Evolutionary conservation across 2,113 vertebrate species (phyloP).

Genomic region (Notechis scutatus): DNA sequence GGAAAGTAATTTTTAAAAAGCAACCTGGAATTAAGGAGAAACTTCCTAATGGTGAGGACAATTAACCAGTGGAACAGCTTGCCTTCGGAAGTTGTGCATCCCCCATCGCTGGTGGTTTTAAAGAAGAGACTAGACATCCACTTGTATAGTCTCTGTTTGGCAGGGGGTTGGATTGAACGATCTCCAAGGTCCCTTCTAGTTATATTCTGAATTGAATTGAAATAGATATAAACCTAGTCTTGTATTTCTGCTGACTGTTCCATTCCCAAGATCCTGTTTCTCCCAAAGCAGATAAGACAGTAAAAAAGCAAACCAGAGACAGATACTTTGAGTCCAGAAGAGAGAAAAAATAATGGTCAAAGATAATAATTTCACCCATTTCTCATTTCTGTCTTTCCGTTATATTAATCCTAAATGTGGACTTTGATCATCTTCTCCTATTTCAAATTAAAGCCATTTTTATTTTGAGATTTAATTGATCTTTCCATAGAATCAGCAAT

Average conservation of each 20-base stretch:
- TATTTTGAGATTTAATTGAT: neutral
- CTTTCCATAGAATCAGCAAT: neutral
- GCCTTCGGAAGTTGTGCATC: neutral
- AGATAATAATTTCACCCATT: neutral
- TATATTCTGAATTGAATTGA: neutral
- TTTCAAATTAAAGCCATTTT: slow-evolving; percentile 43
- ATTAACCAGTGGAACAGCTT: neutral
- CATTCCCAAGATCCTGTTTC: neutral
- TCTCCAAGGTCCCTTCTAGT: neutral
- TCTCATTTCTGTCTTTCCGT: neutral
- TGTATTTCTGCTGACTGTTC: neutral
- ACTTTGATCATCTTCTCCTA: neutral
- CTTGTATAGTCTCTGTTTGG: neutral
- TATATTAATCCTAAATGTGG: neutral
- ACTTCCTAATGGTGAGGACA: neutral
- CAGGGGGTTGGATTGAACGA: neutral
- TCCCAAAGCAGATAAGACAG: neutral
- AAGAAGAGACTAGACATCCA: neutral
- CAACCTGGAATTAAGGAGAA: neutral
- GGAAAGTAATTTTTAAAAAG: no score
- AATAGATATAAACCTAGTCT: neutral
- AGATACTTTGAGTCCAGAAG: neutral
- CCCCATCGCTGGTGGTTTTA: neutral
- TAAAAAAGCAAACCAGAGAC: neutral
- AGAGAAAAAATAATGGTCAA: neutral